Percentiles rank a stretch among this genome's conserved stretches.
Conservation (phyloP, 1,140 invertebrate genomes). For the Conopomorpha cramerella region DNA sequence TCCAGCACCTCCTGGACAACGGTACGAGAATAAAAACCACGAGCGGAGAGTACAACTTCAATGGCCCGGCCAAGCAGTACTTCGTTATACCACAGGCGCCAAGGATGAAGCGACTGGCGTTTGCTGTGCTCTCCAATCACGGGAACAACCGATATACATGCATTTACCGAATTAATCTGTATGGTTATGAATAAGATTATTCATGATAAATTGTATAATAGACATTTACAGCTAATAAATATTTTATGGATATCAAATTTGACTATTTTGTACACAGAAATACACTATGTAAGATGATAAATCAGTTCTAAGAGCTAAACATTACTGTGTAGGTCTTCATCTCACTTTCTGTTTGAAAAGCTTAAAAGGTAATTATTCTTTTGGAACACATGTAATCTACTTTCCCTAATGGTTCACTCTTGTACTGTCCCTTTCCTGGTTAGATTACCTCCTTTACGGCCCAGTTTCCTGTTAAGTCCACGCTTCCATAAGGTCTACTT, state of each 20-base stretch:
- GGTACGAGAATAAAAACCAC: constrained; percentile 25
- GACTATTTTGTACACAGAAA: not conserved
- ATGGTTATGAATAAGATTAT: constrained; percentile 12
- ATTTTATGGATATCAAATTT: not conserved
- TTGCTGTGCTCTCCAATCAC: constrained; percentile 39
- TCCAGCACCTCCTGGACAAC: constrained; percentile 32
- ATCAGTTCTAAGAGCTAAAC: too few species aligned
- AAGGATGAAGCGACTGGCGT: constrained; percentile 21
- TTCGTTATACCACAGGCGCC: constrained; percentile 16
- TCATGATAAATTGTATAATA: not conserved
- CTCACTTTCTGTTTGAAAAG: too few species aligned
- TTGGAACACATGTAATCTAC: too few species aligned
- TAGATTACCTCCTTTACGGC: too few species aligned
- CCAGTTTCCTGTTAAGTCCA: too few species aligned
- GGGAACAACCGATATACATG: constrained; percentile 43
- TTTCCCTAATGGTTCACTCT: too few species aligned
- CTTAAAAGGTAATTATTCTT: too few species aligned
- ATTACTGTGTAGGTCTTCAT: too few species aligned
- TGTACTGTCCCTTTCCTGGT: too few species aligned
- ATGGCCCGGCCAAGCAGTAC: constrained; percentile 38
- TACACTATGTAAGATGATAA: too few species aligned
- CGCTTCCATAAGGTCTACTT: too few species aligned
- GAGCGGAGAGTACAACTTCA: constrained; percentile 20
- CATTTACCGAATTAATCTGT: constrained; percentile 40
- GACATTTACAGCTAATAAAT: not conserved